These are phyloP conservation scores for Ornithoptera priamus DNA, from an alignment of 2,888 invertebrate species.

Conservation along the genomic window DNA sequence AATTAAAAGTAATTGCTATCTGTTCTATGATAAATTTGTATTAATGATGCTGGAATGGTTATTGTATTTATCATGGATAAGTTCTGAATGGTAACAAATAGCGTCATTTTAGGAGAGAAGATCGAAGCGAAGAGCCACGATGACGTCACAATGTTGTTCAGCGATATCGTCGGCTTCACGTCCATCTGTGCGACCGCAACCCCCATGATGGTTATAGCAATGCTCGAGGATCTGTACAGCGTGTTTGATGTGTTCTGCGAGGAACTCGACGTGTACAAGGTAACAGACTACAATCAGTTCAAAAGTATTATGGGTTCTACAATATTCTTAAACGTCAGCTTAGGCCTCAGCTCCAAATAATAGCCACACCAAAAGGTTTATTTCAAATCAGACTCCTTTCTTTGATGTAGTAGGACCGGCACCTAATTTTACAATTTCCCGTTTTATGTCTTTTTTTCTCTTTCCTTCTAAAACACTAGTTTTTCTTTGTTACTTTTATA, in stretches of 20 bases:
- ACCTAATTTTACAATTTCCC: no score
- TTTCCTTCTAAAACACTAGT: no score
- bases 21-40: not conserved
- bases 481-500: no score
- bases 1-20: not conserved
- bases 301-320: no score
- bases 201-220: slow-evolving; percentile 97
- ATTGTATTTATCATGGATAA: not conserved
- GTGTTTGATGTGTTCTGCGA: slow-evolving; percentile 96
- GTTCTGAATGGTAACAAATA: not conserved
- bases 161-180: slow-evolving; percentile 97
- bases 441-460: no score
- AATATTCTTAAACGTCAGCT: no score
- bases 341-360: no score
- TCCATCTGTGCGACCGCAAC: slow-evolving; percentile 97
- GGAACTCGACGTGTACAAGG: slow-evolving; percentile 96
- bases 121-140: slow-evolving; percentile 96
- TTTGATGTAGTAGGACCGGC: no score
- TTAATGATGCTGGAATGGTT: not conserved
- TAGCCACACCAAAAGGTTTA: no score
- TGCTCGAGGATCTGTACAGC: slow-evolving; percentile 95
- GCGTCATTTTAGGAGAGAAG: slow-evolving; percentile 83
- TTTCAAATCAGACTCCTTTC: no score
- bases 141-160: slow-evolving; percentile 96
- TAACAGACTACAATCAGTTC: slow-evolving; percentile 45